These are phyloP conservation scores for Macheiramphus alcinus DNA, from an alignment of 2,113 vertebrate genomes.

Conservation along the genomic window DNA sequence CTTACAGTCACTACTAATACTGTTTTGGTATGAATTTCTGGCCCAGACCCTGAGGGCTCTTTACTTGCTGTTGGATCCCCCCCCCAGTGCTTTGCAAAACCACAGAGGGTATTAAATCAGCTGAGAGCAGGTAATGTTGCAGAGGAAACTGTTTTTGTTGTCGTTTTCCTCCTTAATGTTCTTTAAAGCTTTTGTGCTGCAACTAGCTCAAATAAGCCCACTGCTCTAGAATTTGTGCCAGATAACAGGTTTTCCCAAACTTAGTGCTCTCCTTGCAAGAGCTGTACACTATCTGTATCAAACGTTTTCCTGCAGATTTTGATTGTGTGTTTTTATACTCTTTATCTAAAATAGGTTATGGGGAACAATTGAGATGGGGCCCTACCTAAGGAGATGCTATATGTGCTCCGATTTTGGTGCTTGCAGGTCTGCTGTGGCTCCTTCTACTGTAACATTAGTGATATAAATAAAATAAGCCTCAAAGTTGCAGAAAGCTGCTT, in stretches of 20 bases:
- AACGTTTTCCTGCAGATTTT: background rate
- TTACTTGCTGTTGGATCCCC: constrained; percentile 26
- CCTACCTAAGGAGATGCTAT: background rate
- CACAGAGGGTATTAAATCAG: background rate
- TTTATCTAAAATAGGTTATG: background rate
- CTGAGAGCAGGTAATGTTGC: constrained; percentile 17
- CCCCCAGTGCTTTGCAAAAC: constrained; percentile 27
- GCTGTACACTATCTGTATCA: rapidly evolving
- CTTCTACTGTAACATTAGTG: background rate
- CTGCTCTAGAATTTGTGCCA: background rate
- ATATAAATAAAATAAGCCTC: background rate
- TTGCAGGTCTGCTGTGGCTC: background rate
- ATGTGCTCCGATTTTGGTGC: background rate
- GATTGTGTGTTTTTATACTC: background rate
- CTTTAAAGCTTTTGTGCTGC: background rate
- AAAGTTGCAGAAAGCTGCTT: background rate
- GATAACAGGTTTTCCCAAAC: background rate
- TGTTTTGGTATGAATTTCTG: constrained; percentile 52
- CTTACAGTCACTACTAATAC: constrained; percentile 51
- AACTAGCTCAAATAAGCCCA: background rate
- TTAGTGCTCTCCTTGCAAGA: background rate
- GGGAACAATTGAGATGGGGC: background rate
- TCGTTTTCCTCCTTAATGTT: constrained; percentile 12
- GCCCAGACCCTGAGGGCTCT: constrained; percentile 45
- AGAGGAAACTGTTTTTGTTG: background rate